Base-by-base conservation (phyloP, 2,888 invertebrate genomes). In the Phortica okadai region DNA sequence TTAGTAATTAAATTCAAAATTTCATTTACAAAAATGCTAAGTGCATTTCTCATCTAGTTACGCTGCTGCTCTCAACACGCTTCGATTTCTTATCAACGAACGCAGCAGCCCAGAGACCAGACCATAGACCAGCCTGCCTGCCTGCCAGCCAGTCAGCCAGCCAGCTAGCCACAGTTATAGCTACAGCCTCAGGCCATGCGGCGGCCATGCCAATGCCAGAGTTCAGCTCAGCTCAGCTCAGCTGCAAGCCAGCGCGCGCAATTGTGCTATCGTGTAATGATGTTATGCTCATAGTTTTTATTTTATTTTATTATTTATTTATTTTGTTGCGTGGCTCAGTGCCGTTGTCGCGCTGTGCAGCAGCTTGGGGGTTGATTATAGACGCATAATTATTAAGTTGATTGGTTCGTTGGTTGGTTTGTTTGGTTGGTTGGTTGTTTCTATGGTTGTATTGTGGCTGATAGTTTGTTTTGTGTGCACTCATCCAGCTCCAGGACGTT, bases 1-100 rank as follows among this genome's bases (percentile, higher is more conserved):
- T 50, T 42, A n/a, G n/a, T 14, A 33, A 72, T 72, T n/a, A 82
- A 81, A 82, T 81, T 84, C 80, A 86, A 64, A 87, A 87, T 86
- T 88, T 85, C 86, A 88, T 88, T 88, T 88, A 86, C 88, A 85
- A 85, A 86, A 88, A 33, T 86, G 88, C 87, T 74, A 80, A 84
- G 78, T 82, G 85, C 86, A 86, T 88, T 87, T 85, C 84, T 83
- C 83, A 82, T 81, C 84, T 81, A 82, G 81, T 82, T 80, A 79
- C 80, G 79, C 78, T 69, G 44, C 21, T 50, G 50, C 41, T 72
- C 41, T 6, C 50, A 50, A 50, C 50, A 21, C 16, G 25, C 14
- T 14, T 70, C 50, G 50, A n/a, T 70, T 54, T 70, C 54, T 70
- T 67, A 67, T 16, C 16, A 44, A 67, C 67, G 21, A 6, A 14